These are phyloP conservation scores for Chirona hameri DNA, from an alignment of 2,888 invertebrate genomes.

Conservation along the genomic window DNA sequence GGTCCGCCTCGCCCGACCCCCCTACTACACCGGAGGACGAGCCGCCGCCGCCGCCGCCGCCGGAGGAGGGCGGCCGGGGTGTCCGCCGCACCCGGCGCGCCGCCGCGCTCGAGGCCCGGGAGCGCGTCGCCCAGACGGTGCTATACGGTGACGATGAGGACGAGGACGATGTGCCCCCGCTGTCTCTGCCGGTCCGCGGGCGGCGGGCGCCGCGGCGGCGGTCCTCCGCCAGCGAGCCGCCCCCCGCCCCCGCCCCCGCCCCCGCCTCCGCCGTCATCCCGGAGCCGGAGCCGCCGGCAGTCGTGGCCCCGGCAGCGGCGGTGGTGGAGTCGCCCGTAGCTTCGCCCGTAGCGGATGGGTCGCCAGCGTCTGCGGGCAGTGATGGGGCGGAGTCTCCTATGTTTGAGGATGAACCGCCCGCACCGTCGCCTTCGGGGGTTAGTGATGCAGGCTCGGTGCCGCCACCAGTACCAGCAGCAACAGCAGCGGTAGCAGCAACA, in stretches of 20 bases:
- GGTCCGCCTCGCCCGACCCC: too few species aligned
- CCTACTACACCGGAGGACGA: too few species aligned
- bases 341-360: too few species aligned
- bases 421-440: too few species aligned
- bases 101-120: slow-evolving; percentile 8
- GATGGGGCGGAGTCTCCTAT: too few species aligned
- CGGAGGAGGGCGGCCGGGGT: neutral
- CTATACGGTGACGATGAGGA: neutral
- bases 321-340: neutral
- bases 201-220: neutral
- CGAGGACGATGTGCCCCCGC: neutral
- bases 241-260: neutral
- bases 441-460: neutral
- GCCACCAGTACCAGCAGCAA: neutral
- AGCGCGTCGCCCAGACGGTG: slow-evolving; percentile 1
- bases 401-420: too few species aligned
- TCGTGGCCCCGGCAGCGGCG: neutral
- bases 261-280: neutral
- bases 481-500: neutral
- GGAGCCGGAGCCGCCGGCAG: neutral
- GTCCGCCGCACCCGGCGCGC: neutral
- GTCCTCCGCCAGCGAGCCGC: neutral
- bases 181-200: neutral
- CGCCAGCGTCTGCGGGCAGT: too few species aligned
- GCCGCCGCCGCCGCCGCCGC: too few species aligned